Conservation (phyloP, 2,797 vertebrate species). For the Rhinophrynus dorsalis region DNA sequence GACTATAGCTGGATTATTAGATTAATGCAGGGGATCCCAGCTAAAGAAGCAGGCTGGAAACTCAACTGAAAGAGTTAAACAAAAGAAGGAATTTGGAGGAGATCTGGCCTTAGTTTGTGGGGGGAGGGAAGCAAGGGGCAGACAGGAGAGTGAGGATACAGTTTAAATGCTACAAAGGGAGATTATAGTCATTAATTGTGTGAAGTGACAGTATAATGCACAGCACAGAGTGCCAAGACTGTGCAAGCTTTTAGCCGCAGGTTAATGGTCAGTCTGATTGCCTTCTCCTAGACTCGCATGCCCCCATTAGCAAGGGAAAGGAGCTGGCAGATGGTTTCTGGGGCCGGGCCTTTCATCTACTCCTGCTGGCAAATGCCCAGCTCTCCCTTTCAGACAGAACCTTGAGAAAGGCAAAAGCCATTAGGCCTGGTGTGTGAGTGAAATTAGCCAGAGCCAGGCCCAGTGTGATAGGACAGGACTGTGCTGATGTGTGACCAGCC, state of each 20-base stretch:
- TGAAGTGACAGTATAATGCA: background rate
- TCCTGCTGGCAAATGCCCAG: background rate
- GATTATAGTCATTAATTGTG: background rate
- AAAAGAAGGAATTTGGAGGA: too few relatives aligned
- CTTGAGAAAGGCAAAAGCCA: slow-evolving; percentile 2
- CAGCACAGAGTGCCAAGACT: background rate
- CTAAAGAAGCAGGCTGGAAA: too few relatives aligned
- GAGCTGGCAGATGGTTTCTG: background rate
- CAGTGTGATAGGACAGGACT: background rate
- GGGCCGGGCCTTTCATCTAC: background rate
- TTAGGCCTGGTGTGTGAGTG: background rate
- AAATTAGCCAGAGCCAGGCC: background rate
- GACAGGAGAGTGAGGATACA: background rate
- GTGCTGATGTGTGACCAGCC: background rate
- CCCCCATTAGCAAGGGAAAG: slow-evolving; percentile 9
- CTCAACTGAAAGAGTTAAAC: too few relatives aligned
- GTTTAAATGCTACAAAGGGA: background rate
- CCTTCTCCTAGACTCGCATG: background rate
- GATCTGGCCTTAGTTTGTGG: too few relatives aligned
- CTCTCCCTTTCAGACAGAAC: background rate
- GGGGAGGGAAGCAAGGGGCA: too few relatives aligned
- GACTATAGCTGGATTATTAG: too few relatives aligned
- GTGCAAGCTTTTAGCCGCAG: background rate
- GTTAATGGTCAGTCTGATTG: slow-evolving; percentile 14
- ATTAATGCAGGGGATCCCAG: too few relatives aligned